phyloP scores from a whole-genome alignment of 1,140 invertebrate genomes.

The Palaemon carinicauda region DNA sequence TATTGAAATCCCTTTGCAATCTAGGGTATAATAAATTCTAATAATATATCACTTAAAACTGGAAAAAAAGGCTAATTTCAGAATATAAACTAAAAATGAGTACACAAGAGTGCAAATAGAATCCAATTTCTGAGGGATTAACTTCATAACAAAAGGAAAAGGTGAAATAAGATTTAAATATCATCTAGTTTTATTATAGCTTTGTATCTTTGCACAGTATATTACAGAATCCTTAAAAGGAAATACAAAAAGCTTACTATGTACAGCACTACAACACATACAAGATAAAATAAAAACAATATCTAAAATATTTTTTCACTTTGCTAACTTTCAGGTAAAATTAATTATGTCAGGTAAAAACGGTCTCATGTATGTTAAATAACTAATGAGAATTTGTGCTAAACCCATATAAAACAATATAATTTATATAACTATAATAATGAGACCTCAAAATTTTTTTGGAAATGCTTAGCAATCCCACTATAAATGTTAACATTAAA shows the following conservation, averaged over 20 bases:
- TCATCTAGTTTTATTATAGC: conserved; percentile 53
- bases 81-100: no score
- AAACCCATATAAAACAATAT: conserved; percentile 30
- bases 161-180: conserved; percentile 10
- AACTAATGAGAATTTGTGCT: conserved; percentile 50
- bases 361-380: conserved; percentile 31
- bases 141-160: neutral
- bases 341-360: neutral
- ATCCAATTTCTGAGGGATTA: neutral
- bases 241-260: conserved; percentile 57
- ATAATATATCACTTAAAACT: no score
- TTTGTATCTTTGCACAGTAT: conserved; percentile 58
- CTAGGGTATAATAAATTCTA: no score
- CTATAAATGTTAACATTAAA: conserved; percentile 33
- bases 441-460: conserved; percentile 24
- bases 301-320: conserved; percentile 57
- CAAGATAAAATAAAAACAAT: conserved; percentile 48
- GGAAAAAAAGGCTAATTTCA: no score
- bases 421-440: conserved; percentile 20
- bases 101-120: neutral
- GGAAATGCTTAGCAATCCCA: conserved; percentile 16
- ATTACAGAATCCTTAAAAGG: conserved; percentile 54
- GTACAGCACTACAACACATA: conserved; percentile 57
- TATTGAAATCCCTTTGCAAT: no score
- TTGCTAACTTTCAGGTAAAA: conserved; percentile 54